These are phyloP conservation scores for Entomyzon cyanotis DNA, from an alignment of 2,113 vertebrate genomes.

Conservation along the genomic window DNA sequence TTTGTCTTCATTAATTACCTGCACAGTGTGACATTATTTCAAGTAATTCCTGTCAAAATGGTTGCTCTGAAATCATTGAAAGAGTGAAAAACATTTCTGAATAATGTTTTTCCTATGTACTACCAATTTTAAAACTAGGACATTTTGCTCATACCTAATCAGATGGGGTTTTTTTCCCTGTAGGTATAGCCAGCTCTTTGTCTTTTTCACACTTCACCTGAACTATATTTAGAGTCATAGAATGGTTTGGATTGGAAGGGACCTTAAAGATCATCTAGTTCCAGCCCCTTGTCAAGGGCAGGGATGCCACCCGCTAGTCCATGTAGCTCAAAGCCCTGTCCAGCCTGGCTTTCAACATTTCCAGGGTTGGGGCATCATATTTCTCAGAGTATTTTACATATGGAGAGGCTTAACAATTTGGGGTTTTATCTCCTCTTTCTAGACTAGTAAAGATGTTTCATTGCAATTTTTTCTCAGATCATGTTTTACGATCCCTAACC, in stretches of 20 bases:
- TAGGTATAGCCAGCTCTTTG: neutral
- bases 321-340: neutral
- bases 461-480: neutral
- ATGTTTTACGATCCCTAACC: neutral
- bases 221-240: neutral
- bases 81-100: neutral
- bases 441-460: neutral
- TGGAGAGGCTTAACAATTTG: neutral
- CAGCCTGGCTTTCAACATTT: neutral
- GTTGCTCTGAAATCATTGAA: neutral
- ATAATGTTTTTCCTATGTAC: neutral
- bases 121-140: neutral
- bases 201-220: neutral
- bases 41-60: neutral
- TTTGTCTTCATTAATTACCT: neutral
- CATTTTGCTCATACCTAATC: neutral
- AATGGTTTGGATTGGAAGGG: neutral
- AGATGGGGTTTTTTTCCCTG: fast-evolving
- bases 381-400: neutral
- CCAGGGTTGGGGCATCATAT: neutral
- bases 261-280: neutral
- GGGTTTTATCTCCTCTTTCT: neutral
- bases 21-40: neutral
- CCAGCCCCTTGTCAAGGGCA: neutral
- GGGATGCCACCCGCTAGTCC: neutral